Percentiles rank a stretch among this genome's conserved stretches.
Conservation (phyloP, 2,888 invertebrate genomes). For the Philereme transversata region DNA sequence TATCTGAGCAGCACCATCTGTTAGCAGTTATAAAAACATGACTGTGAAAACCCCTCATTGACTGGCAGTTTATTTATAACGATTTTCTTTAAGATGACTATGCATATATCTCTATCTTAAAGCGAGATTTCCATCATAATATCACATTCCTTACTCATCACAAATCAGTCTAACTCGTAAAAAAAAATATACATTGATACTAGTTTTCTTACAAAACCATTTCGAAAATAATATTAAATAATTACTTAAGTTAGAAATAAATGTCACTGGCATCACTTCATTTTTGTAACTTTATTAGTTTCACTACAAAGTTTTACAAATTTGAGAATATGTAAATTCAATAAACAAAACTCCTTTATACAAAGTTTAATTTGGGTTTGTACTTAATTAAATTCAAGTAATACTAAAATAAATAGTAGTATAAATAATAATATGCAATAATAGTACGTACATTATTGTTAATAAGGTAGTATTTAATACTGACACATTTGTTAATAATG, state of each 20-base stretch:
- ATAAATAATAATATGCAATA: conserved; percentile 6
- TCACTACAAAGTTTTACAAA: conserved; percentile 3
- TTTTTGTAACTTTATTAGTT: conserved; percentile 12
- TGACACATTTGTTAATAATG: conserved; percentile 27
- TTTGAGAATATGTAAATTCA: neutral
- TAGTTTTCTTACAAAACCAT: conserved; percentile 4
- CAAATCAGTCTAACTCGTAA: conserved; percentile 64
- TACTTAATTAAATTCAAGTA: conserved; percentile 14
- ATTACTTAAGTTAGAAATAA: conserved; percentile 1
- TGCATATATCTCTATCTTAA: no score
- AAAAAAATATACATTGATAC: conserved; percentile 15
- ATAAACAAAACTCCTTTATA: conserved; percentile 12
- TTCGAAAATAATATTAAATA: neutral
- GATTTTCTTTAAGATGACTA: no score
- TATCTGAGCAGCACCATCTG: no score
- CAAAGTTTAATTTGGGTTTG: conserved; percentile 8
- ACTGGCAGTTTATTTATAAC: no score
- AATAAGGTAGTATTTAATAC: conserved; percentile 30
- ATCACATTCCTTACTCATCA: conserved; percentile 77
- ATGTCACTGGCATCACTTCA: conserved; percentile 24
- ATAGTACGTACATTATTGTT: conserved; percentile 26
- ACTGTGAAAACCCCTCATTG: no score
- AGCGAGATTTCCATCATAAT: conserved; percentile 38
- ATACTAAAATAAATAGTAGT: conserved; percentile 23
- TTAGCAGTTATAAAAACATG: no score